Evolutionary conservation across 2,797 vertebrate species (phyloP).

Genomic region (Buphagus erythrorhynchus): DNA sequence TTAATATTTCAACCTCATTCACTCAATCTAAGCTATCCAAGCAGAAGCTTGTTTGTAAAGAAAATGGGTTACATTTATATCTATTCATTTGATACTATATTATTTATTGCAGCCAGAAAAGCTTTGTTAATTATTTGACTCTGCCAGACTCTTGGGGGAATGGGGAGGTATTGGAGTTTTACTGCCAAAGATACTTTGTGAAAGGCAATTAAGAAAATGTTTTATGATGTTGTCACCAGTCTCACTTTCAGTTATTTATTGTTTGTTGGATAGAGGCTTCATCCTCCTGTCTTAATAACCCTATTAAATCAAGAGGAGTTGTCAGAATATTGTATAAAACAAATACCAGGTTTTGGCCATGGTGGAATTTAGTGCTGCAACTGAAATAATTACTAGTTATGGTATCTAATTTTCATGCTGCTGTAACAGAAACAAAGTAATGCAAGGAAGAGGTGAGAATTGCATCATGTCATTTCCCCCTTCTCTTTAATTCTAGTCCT

Average conservation of each 20-base stretch:
- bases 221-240: not conserved
- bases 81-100: not conserved
- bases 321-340: not conserved
- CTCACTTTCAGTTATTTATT: not conserved
- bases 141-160: not conserved
- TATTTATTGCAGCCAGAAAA: slow-evolving; percentile 31
- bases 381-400: not conserved
- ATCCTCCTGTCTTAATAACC: not conserved
- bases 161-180: not conserved
- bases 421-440: not conserved
- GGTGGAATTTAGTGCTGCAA: not conserved
- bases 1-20: not conserved
- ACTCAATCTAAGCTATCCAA: not conserved
- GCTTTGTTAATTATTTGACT: slow-evolving; percentile 31
- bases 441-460: not conserved
- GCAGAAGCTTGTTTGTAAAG: slow-evolving; percentile 13
- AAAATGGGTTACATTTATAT: not conserved
- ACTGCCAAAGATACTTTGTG: not conserved
- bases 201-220: slow-evolving; percentile 16
- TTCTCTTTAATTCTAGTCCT: not conserved
- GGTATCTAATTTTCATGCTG: not conserved
- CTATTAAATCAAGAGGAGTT: not conserved
- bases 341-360: not conserved
- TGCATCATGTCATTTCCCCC: not conserved
- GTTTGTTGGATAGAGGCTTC: not conserved